Evolutionary conservation across 2,797 vertebrate genomes (phyloP).

Genomic region (Stomatorhinus walkeri): DNA sequence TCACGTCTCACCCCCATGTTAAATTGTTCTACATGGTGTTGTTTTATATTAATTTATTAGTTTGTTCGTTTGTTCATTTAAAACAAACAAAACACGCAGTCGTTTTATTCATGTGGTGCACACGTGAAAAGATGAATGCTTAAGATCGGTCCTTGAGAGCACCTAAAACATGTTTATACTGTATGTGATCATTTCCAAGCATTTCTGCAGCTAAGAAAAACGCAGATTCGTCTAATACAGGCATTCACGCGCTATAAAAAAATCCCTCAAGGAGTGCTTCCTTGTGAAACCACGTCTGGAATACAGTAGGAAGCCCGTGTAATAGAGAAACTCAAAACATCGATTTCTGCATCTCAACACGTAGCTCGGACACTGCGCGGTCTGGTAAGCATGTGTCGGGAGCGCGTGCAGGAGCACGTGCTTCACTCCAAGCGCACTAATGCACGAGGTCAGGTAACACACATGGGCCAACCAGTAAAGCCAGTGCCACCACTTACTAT

Average conservation of each 20-base stretch:
- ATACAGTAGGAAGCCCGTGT: conserved; percentile 6
- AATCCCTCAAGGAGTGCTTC: not conserved
- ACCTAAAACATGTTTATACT: not conserved
- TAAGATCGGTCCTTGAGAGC: not conserved
- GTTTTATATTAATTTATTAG: not conserved
- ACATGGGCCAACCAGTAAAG: not conserved
- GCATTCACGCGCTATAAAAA: not conserved
- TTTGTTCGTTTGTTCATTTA: not conserved
- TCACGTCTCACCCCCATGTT: not conserved
- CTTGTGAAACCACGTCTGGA: not conserved
- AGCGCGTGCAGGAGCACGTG: not conserved
- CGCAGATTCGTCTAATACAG: not conserved
- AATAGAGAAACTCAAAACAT: conserved; percentile 15
- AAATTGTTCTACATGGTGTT: not conserved
- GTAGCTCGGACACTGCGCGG: not conserved
- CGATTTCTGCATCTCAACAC: not conserved
- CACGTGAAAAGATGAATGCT: not conserved
- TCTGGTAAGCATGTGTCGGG: conserved; percentile 1
- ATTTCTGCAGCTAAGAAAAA: not conserved
- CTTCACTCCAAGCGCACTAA: not conserved
- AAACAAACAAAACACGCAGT: not conserved
- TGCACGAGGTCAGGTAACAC: not conserved
- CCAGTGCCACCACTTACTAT: not conserved
- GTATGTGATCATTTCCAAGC: not conserved
- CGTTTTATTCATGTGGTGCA: not conserved